Percentiles rank a stretch among this genome's conserved stretches.
phyloP scores from a whole-genome alignment of 2,888 invertebrate species.

The Argyresthia goedartella region DNA sequence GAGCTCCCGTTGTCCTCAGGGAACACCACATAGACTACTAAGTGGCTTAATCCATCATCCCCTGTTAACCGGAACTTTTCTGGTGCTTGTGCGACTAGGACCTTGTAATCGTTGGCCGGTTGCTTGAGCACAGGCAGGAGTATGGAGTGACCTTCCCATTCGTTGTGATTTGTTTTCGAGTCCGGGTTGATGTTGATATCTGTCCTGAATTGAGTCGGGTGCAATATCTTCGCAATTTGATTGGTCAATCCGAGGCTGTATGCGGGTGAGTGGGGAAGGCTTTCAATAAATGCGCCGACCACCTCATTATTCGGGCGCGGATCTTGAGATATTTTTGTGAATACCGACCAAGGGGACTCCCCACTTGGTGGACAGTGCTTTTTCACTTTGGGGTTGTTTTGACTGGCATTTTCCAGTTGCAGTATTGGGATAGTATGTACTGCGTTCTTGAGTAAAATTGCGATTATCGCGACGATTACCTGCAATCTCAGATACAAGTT shows the following conservation, averaged over 20 bases:
- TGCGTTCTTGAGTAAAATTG: too few relatives aligned
- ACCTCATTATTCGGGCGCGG: not conserved
- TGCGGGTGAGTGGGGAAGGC: not conserved
- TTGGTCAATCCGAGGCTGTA: slow-evolving; percentile 1
- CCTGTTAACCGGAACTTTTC: slow-evolving; percentile 28
- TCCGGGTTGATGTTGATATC: not conserved
- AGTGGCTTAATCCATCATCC: slow-evolving; percentile 21
- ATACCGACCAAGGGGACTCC: not conserved
- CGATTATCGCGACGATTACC: too few relatives aligned
- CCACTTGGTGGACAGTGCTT: not conserved
- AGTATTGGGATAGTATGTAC: too few relatives aligned
- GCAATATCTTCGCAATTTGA: slow-evolving; percentile 1
- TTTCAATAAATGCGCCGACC: not conserved
- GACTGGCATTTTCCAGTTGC: too few relatives aligned
- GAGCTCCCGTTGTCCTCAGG: slow-evolving; percentile 25
- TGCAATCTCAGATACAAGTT: too few relatives aligned
- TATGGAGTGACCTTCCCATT: slow-evolving; percentile 6
- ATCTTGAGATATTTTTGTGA: slow-evolving; percentile 3
- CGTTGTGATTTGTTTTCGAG: too few relatives aligned
- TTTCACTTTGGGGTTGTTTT: too few relatives aligned
- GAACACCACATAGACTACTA: slow-evolving; percentile 44
- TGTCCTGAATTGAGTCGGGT: not conserved
- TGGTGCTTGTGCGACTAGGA: slow-evolving; percentile 50
- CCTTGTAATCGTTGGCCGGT: slow-evolving; percentile 35
- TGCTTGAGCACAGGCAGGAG: slow-evolving; percentile 34